Evolutionary conservation across 2,888 invertebrate genomes (phyloP), one percentile per base, ranked within the genome.

Genomic region (Andrena haemorrhoa): DNA sequence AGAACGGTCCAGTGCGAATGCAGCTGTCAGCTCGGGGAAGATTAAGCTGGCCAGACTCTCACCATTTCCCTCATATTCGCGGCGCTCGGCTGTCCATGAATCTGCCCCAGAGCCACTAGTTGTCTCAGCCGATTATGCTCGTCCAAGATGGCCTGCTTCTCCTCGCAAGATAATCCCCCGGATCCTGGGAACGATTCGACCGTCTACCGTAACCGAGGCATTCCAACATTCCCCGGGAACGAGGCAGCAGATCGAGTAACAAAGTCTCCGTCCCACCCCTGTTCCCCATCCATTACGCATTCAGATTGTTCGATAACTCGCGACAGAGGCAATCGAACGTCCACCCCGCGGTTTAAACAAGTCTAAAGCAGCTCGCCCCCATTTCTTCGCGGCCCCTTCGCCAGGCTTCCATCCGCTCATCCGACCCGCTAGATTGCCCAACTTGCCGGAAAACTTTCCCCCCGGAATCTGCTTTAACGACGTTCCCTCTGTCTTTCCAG

Each of bases 41-140:
- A 61, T 81, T 41, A 33, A 41, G 70, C 60, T 8, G 53, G 49
- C n/a, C 20, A n/a, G 41, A 8, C 6, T 86, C 95, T 94, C 94
- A 97, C 97, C 96, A 98, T 96, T 95, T 98, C 97, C 94, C 96
- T 96, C 97, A 98, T 97, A 94, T 98, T 97, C 89, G 97, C 96
- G 33, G 97, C 97, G 72, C 97, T 96, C 26, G 97, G 97, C 91
- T 98, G 98, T 73, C 96, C 96, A 86, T 95, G 95, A 90, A 97
- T 96, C 92, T 96, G 96, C 65, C 98, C 98, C 88, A 97, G 95
- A 80, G 98, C 97, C 85, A 98, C 96, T 61, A 96, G 95, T 94
- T 97, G 97, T 91, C 98, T 95, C 84, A 97, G 95, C 88, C 95
- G 96, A 94, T 98, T 98, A 94, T 98, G 98, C 89, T 96, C 96